These are phyloP conservation scores for Hesperia comma DNA, from an alignment of 2,888 invertebrate genomes.

Conservation along the genomic window DNA sequence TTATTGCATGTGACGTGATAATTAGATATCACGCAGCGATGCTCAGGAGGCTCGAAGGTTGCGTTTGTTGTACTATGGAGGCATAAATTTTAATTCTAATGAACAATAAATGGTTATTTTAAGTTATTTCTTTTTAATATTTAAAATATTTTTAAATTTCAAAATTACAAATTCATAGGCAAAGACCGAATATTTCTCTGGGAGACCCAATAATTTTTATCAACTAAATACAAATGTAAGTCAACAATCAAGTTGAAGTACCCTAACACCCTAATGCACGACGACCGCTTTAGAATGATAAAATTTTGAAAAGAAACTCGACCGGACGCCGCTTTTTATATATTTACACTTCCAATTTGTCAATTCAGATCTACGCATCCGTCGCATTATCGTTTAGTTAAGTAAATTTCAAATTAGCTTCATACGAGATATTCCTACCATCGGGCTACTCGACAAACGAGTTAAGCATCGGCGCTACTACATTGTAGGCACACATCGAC, in stretches of 20 bases:
- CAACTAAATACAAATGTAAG: neutral
- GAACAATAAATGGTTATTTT: too few species aligned
- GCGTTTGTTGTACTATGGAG: too few species aligned
- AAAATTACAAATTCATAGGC: neutral
- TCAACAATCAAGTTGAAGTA: neutral
- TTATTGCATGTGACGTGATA: too few species aligned
- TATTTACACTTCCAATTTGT: conserved; percentile 29
- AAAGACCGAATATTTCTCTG: conserved; percentile 3
- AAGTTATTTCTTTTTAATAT: too few species aligned
- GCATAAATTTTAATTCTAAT: too few species aligned
- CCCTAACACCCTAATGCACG: neutral
- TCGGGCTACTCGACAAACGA: conserved; percentile 49
- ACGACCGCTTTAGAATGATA: conserved; percentile 11
- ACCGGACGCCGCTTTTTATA: conserved; percentile 76
- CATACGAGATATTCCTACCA: conserved; percentile 36
- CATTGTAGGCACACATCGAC: conserved; percentile 62
- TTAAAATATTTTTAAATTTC: neutral
- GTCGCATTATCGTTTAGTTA: conserved; percentile 63
- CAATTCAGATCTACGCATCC: conserved; percentile 68
- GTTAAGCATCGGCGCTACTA: conserved; percentile 65
- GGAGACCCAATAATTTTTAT: neutral
- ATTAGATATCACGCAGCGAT: too few species aligned
- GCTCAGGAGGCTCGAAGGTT: too few species aligned
- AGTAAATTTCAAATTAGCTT: conserved; percentile 30
- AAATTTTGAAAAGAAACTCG: conserved; percentile 46